These are phyloP conservation scores for Aegotheles bennettii DNA, from an alignment of 2,113 vertebrate genomes.

Conservation along the genomic window DNA sequence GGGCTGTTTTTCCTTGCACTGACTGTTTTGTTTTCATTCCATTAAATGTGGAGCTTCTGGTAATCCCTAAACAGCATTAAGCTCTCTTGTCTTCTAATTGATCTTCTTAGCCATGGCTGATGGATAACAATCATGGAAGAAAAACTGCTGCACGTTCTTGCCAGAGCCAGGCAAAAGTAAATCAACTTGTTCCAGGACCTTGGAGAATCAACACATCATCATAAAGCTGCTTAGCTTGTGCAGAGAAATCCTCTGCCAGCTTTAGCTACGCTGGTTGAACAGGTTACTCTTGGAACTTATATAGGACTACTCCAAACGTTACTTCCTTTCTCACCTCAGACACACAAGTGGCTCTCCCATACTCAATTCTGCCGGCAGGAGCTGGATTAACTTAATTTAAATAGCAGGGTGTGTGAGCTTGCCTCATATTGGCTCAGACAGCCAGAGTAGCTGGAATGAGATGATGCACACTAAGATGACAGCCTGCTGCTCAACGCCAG, in stretches of 20 bases:
- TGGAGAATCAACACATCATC: conserved; percentile 11
- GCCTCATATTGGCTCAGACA: neutral
- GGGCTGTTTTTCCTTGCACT: neutral
- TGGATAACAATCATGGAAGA: neutral
- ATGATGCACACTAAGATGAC: neutral
- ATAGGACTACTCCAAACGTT: neutral
- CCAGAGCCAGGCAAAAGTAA: neutral
- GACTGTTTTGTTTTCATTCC: neutral
- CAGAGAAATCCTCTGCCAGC: conserved; percentile 1
- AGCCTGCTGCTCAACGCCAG: neutral
- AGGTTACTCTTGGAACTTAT: neutral
- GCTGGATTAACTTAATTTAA: neutral
- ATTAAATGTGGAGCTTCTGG: neutral
- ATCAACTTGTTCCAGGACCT: neutral
- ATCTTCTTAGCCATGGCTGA: neutral
- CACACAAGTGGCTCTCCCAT: neutral
- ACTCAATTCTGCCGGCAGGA: neutral
- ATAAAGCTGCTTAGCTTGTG: neutral
- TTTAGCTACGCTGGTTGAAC: neutral
- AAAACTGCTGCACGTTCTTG: neutral
- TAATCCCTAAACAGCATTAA: neutral
- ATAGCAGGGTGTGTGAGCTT: neutral
- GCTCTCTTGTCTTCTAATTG: neutral
- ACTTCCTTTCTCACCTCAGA: conserved; percentile 20
- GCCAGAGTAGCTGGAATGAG: neutral